phyloP scores from a whole-genome alignment of 2,797 vertebrate genomes.

The Ctenopoma multispine region DNA sequence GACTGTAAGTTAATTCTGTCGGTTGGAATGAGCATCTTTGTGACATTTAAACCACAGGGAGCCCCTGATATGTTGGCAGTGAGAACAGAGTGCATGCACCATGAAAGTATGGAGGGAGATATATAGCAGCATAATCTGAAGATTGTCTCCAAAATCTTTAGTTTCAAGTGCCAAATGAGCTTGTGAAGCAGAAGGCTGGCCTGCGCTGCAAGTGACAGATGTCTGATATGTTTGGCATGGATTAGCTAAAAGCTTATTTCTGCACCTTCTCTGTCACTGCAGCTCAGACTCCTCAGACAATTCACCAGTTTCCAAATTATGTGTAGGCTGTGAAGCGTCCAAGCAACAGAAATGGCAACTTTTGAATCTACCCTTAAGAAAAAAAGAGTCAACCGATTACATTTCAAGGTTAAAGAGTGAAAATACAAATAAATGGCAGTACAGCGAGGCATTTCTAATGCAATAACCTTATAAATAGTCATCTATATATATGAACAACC shows the following conservation, averaged over 20 bases:
- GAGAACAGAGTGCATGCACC: conserved; percentile 48
- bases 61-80: conserved; percentile 52
- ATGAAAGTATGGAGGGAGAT: conserved; percentile 45
- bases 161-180: conserved; percentile 70
- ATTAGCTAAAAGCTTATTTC: conserved; percentile 82
- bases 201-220: conserved; percentile 79
- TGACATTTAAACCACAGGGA: conserved; percentile 80
- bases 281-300: conserved; percentile 71
- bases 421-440: conserved; percentile 8
- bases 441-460: conserved; percentile 8
- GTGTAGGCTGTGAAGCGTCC: conserved; percentile 54
- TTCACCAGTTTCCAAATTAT: conserved; percentile 68
- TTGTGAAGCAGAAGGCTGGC: conserved; percentile 71
- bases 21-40: conserved; percentile 70
- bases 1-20: conserved; percentile 78
- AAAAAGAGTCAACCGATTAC: neutral
- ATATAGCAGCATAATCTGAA: conserved; percentile 67
- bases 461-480: neutral
- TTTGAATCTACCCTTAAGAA: conserved; percentile 39
- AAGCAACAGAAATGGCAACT: conserved; percentile 55
- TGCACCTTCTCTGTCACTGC: conserved; percentile 73
- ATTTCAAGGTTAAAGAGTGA: conserved; percentile 53
- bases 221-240: conserved; percentile 82
- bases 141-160: conserved; percentile 72
- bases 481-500: conserved; percentile 1